Conservation (phyloP, 2,113 vertebrate species). For the Neolamprologus caudopunctatus region DNA sequence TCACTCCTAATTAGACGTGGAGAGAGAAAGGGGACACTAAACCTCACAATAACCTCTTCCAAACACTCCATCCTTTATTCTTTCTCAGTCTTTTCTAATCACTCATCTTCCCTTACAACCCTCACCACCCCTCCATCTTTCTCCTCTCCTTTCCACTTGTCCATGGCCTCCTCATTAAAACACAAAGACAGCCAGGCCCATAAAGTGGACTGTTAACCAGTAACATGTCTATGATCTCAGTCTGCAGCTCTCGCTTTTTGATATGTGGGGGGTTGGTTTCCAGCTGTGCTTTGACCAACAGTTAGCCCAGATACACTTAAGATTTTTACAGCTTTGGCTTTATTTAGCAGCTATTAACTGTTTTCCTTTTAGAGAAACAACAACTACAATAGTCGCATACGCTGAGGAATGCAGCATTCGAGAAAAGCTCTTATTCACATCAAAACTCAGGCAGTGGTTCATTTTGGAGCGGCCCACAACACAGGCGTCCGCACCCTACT, state of each 20-base stretch:
- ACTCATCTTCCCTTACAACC: slow-evolving; percentile 7
- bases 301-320: not conserved
- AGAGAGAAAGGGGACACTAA: slow-evolving; percentile 18
- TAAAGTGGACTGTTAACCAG: slow-evolving; percentile 43
- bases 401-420: not conserved
- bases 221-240: slow-evolving; percentile 43
- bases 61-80: not conserved
- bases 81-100: slow-evolving; percentile 10
- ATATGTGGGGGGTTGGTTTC: not conserved
- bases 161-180: slow-evolving; percentile 50
- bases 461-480: slow-evolving; percentile 11
- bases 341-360: slow-evolving; percentile 13
- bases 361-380: not conserved
- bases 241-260: slow-evolving; percentile 4
- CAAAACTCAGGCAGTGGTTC: not conserved
- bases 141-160: not conserved
- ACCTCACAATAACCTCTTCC: not conserved
- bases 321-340: slow-evolving; percentile 1
- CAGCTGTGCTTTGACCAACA: slow-evolving; percentile 21
- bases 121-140: not conserved
- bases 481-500: not conserved
- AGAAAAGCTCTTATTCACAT: not conserved
- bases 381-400: not conserved
- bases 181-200: slow-evolving; percentile 33
- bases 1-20: slow-evolving; percentile 48